Percentiles rank a stretch among this genome's conserved stretches.
These are phyloP conservation scores for Nemurella pictetii DNA, from an alignment of 2,888 invertebrate genomes.

Conservation along the genomic window DNA sequence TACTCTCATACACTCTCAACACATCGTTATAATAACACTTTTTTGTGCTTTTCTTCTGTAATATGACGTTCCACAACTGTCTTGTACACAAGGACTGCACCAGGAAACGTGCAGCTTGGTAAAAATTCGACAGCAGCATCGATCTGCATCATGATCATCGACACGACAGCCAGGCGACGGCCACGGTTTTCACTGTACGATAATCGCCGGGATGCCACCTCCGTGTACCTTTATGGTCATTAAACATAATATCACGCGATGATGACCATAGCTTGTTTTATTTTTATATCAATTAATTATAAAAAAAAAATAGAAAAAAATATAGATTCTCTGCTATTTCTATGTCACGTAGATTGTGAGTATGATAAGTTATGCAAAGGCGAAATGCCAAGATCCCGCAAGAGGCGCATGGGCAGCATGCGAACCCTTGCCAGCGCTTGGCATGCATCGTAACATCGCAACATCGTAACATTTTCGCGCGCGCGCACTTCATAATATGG, in stretches of 20 bases:
- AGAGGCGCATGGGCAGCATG: not conserved
- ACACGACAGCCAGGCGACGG: not conserved
- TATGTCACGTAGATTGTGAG: conserved; percentile 20
- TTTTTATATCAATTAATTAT: not conserved
- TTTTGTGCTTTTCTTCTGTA: not conserved
- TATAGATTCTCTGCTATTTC: conserved; percentile 13
- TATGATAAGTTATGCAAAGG: conserved; percentile 25
- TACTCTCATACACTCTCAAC: not conserved
- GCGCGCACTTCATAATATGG: conserved; percentile 10
- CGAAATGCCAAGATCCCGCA: conserved; percentile 26
- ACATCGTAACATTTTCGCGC: too few relatives aligned
- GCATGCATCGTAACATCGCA: not conserved
- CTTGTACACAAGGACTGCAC: not conserved
- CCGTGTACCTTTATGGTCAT: conserved; percentile 5
- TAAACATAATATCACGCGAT: conserved; percentile 27
- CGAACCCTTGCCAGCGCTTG: not conserved
- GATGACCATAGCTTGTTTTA: not conserved
- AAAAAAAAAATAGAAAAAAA: not conserved
- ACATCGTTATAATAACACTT: not conserved
- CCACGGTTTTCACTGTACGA: not conserved
- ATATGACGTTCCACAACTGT: not conserved
- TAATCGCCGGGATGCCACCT: not conserved
- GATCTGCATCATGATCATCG: not conserved
- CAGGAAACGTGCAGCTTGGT: not conserved
- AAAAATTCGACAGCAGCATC: not conserved